These are phyloP conservation scores for Agelas oroides DNA, from an alignment of 37 sponge, comb jelly and placozoan species.

Conservation along the genomic window DNA sequence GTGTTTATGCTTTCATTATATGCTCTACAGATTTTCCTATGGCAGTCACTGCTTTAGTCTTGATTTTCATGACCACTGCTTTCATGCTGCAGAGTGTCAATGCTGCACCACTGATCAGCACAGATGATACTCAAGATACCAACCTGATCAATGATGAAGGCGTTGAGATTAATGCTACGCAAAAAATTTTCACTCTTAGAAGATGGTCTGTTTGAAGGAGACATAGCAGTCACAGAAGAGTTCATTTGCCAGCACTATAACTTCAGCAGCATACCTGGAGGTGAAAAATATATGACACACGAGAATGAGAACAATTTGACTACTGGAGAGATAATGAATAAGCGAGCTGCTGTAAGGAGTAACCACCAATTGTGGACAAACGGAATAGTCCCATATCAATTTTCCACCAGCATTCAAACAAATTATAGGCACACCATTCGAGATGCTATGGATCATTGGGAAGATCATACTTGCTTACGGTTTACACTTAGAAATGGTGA, in stretches of 20 bases:
- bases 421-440: neutral
- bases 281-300: neutral
- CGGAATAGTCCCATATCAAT: conserved; percentile 2
- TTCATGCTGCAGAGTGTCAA: too few relatives aligned
- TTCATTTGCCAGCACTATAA: neutral
- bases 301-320: too few relatives aligned
- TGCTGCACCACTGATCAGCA: too few relatives aligned
- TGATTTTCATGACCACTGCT: too few relatives aligned
- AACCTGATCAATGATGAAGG: too few relatives aligned
- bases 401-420: neutral
- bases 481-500: neutral
- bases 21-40: too few relatives aligned
- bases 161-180: too few relatives aligned
- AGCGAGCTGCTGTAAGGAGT: neutral
- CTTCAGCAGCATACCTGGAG: conserved; percentile 3
- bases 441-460: conserved; percentile 16
- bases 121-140: too few relatives aligned
- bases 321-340: too few relatives aligned
- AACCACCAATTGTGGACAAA: neutral
- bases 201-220: neutral
- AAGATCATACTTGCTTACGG: conserved; percentile 4
- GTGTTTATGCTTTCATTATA: too few relatives aligned
- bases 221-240: neutral
- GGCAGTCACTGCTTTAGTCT: too few relatives aligned
- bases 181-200: neutral